Evolutionary conservation across 2,797 vertebrate genomes (phyloP).

Genomic region (Mus caroli): DNA sequence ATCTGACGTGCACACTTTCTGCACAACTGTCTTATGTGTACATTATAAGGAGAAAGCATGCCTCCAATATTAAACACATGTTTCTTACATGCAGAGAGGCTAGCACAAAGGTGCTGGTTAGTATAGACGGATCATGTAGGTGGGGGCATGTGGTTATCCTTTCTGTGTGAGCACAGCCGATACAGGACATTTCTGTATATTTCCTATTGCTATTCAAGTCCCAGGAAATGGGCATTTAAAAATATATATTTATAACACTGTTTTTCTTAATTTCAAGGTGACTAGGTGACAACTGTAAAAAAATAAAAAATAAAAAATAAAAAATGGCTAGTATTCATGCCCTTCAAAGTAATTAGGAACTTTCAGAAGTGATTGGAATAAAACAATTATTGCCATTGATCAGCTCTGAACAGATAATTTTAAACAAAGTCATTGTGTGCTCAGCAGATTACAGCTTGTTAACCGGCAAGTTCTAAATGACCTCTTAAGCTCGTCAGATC

Average conservation of each 20-base stretch:
- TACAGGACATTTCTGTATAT: constrained; percentile 10
- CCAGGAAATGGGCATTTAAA: background rate
- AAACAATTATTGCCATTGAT: constrained; percentile 99
- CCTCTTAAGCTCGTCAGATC: constrained; percentile 99
- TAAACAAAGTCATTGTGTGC: constrained; percentile 99
- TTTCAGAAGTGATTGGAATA: constrained; percentile 96
- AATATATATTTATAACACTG: constrained; percentile 51
- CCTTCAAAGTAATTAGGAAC: constrained; percentile 98
- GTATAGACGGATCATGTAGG: background rate
- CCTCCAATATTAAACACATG: background rate
- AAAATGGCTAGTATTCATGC: constrained; percentile 88
- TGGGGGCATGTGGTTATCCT: rapidly evolving
- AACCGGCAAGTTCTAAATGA: constrained; percentile 96
- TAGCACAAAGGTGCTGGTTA: background rate
- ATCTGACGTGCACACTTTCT: background rate
- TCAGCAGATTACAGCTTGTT: constrained; percentile 94
- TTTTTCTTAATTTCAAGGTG: constrained; percentile 85
- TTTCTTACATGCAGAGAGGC: background rate
- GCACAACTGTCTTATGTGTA: background rate
- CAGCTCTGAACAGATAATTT: constrained; percentile 98
- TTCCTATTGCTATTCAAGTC: constrained; percentile 32
- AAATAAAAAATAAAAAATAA: background rate
- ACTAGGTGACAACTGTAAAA: constrained; percentile 83
- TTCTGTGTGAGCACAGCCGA: background rate
- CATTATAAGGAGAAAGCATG: background rate